Evolutionary conservation across 2,888 invertebrate species (phyloP).

Genomic region (Vanessa cardui): DNA sequence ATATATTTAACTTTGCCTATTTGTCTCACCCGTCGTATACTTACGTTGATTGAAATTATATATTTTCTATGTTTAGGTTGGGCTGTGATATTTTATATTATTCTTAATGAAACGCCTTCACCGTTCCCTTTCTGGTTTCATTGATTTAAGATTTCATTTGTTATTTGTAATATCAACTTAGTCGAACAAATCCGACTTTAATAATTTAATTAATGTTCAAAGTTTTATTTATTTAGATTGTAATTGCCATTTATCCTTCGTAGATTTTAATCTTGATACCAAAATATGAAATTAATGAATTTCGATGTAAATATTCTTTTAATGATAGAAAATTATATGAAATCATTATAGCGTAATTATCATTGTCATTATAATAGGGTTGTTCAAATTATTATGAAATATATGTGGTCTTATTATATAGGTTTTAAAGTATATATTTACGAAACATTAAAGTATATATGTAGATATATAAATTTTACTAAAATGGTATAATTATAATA

Average conservation of each 20-base stretch:
- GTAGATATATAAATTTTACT: too few relatives aligned
- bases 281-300: slow-evolving; percentile 26
- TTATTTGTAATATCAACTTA: slow-evolving; percentile 18
- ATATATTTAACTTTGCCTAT: neutral
- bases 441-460: too few relatives aligned
- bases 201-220: slow-evolving; percentile 4
- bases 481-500: too few relatives aligned
- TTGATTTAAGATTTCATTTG: slow-evolving; percentile 25
- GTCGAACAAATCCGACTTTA: slow-evolving; percentile 22
- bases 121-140: slow-evolving; percentile 2
- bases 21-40: neutral
- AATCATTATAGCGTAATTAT: slow-evolving; percentile 33
- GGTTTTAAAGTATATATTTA: slow-evolving; percentile 3
- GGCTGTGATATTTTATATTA: slow-evolving; percentile 61
- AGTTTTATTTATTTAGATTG: slow-evolving; percentile 10
- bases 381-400: slow-evolving; percentile 39
- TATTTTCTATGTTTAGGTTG: slow-evolving; percentile 33
- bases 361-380: slow-evolving; percentile 47
- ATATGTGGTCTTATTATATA: slow-evolving; percentile 15
- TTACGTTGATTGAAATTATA: neutral
- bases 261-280: slow-evolving; percentile 30
- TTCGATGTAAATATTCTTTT: slow-evolving; percentile 68
- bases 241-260: slow-evolving; percentile 27
- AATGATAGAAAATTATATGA: slow-evolving; percentile 44
- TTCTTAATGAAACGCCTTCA: slow-evolving; percentile 35